These are phyloP conservation scores for Lasioglossum marginatum DNA, from an alignment of 2,888 invertebrate species.

Conservation along the genomic window DNA sequence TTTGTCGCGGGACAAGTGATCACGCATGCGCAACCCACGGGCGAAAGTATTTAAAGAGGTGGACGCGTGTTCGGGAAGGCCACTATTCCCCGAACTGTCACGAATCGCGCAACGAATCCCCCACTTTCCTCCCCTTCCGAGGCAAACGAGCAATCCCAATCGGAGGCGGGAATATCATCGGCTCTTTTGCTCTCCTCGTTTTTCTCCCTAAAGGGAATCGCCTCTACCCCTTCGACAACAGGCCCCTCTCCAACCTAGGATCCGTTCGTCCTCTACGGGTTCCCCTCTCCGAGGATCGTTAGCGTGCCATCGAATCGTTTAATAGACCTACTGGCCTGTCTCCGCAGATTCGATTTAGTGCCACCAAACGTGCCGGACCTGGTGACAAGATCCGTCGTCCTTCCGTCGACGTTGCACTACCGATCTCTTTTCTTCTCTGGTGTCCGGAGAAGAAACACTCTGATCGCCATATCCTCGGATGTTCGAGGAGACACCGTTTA, in stretches of 20 bases:
- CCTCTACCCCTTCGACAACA: constrained; percentile 8
- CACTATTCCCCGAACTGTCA: constrained; percentile 79
- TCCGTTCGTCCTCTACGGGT: constrained; percentile 44
- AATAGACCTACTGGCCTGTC: constrained; percentile 47
- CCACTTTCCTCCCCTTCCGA: constrained; percentile 62
- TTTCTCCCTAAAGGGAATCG: constrained; percentile 15
- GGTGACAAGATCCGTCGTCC: no score
- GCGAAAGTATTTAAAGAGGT: constrained; percentile 83
- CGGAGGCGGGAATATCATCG: constrained; percentile 58
- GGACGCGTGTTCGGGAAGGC: constrained; percentile 79
- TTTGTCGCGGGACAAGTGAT: constrained; percentile 64
- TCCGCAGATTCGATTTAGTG: constrained; percentile 53
- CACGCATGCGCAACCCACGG: constrained; percentile 77
- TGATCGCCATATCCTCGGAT: no score
- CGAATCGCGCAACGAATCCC: constrained; percentile 73
- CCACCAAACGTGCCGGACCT: constrained; percentile 34
- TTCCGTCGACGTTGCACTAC: background rate
- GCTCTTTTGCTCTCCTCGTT: constrained; percentile 43
- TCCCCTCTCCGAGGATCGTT: constrained; percentile 48
- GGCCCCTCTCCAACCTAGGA: constrained; percentile 23
- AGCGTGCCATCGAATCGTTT: constrained; percentile 48
- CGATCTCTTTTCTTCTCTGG: background rate
- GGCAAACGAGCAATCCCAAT: constrained; percentile 54
- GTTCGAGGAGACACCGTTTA: no score
- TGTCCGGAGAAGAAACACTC: no score